phyloP scores from a whole-genome alignment of 2,797 vertebrate genomes.

The Aeoliscus strigatus region DNA sequence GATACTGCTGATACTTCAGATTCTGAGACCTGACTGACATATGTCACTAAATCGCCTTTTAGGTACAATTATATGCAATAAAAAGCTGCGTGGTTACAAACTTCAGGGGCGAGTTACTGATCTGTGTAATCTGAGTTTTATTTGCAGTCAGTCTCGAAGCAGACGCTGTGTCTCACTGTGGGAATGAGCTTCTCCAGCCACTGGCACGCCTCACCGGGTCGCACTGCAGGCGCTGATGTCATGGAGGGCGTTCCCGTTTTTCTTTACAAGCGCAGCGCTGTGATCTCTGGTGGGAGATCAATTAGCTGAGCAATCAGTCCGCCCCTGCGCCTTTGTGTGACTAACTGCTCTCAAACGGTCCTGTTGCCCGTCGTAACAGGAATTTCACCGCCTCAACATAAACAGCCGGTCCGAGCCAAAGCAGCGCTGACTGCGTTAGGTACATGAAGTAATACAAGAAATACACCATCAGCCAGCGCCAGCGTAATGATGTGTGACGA shows the following conservation, averaged over 20 bases:
- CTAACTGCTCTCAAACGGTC: slow-evolving; percentile 64
- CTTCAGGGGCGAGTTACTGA: slow-evolving; percentile 13
- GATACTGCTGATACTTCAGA: too few species aligned
- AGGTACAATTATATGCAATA: too few species aligned
- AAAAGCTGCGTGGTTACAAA: slow-evolving; percentile 16
- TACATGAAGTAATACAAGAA: too few species aligned
- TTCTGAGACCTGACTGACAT: too few species aligned
- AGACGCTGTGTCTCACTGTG: slow-evolving; percentile 31
- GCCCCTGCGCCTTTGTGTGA: slow-evolving; percentile 66
- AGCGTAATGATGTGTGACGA: slow-evolving; percentile 48
- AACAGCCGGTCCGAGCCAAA: slow-evolving; percentile 51
- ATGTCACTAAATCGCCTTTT: too few species aligned
- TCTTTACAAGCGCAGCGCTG: slow-evolving; percentile 62
- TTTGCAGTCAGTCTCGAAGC: slow-evolving; percentile 7
- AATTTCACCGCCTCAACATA: slow-evolving; percentile 63
- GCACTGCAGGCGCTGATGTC: slow-evolving; percentile 59
- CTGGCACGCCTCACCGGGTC: slow-evolving; percentile 30
- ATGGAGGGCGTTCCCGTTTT: slow-evolving; percentile 59
- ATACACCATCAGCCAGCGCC: slow-evolving; percentile 37
- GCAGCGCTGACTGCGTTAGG: too few species aligned
- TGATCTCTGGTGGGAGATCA: slow-evolving; percentile 76
- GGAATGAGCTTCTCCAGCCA: slow-evolving; percentile 30
- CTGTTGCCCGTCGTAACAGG: slow-evolving; percentile 67
- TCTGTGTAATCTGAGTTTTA: too few species aligned
- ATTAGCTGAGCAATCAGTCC: slow-evolving; percentile 76